Percentiles rank a stretch among this genome's conserved stretches.
phyloP scores from a whole-genome alignment of 2,797 vertebrate genomes.

The Lepus townsendii region DNA sequence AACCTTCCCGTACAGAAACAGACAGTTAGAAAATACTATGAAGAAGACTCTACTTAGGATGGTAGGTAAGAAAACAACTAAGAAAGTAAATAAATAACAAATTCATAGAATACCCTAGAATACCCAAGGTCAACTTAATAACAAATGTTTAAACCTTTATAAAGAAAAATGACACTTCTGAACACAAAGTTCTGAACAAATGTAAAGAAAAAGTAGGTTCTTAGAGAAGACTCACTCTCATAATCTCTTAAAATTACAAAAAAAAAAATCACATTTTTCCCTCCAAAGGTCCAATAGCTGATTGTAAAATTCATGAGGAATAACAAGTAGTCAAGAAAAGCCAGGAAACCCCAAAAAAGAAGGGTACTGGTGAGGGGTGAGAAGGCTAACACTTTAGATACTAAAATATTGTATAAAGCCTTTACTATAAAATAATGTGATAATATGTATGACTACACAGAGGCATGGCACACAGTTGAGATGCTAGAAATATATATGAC shows the following conservation, averaged over 20 bases:
- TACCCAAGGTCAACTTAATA: conserved; percentile 15
- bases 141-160: conserved; percentile 29
- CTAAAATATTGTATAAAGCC: conserved; percentile 54
- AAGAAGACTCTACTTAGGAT: conserved; percentile 21
- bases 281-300: neutral
- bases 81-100: conserved; percentile 11
- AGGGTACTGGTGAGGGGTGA: neutral
- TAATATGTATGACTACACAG: neutral
- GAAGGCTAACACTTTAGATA: conserved; percentile 16
- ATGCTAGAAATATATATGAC: conserved; percentile 41
- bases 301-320: conserved; percentile 44
- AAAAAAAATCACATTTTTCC: neutral
- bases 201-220: neutral
- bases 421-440: conserved; percentile 52
- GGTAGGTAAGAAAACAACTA: conserved; percentile 32
- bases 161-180: conserved; percentile 54
- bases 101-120: conserved; percentile 1
- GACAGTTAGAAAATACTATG: conserved; percentile 54
- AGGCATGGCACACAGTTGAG: conserved; percentile 35
- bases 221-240: conserved; percentile 12
- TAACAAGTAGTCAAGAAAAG: conserved; percentile 39
- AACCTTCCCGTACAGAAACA: conserved; percentile 37
- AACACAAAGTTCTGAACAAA: conserved; percentile 37
- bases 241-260: conserved; percentile 54
- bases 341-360: neutral